Percentiles rank a stretch among this genome's conserved stretches.
phyloP scores from a whole-genome alignment of 2,113 vertebrate species.

The Malurus elegans region DNA sequence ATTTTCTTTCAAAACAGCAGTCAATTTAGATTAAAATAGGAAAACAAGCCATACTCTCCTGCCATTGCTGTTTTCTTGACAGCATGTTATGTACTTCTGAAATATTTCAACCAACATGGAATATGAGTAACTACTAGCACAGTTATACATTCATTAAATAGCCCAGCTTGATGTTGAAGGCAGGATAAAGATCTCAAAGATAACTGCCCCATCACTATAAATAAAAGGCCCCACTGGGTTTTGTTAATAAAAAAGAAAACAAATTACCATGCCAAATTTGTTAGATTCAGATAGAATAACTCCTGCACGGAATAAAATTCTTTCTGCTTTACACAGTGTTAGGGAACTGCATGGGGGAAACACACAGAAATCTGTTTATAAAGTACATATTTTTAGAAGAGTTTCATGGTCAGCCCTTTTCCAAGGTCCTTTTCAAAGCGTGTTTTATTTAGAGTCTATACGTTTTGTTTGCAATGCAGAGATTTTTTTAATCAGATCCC shows the following conservation, averaged over 20 bases:
- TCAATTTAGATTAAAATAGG: constrained; percentile 76
- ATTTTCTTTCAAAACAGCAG: constrained; percentile 74
- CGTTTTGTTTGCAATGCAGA: background rate
- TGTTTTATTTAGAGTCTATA: constrained; percentile 33
- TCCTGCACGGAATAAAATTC: constrained; percentile 59
- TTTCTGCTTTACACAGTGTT: constrained; percentile 56
- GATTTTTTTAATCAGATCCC: constrained; percentile 45
- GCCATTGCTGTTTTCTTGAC: constrained; percentile 72
- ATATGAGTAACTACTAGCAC: constrained; percentile 55
- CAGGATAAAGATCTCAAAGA: constrained; percentile 72
- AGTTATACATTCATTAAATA: constrained; percentile 76
- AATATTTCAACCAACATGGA: constrained; percentile 50
- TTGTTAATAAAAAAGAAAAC: constrained; percentile 77
- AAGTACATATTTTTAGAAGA: constrained; percentile 46
- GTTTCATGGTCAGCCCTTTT: constrained; percentile 45
- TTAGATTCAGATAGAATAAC: constrained; percentile 68
- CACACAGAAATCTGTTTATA: constrained; percentile 50
- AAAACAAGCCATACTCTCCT: constrained; percentile 52
- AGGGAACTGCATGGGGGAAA: constrained; percentile 40
- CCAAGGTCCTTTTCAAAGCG: constrained; percentile 20
- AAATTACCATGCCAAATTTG: constrained; percentile 77
- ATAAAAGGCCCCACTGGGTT: constrained; percentile 72
- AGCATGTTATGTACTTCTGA: constrained; percentile 69
- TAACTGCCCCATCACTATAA: constrained; percentile 60
- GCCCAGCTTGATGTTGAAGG: constrained; percentile 77